These are phyloP conservation scores for Tetheella fluctuosa DNA, from an alignment of 2,888 invertebrate species.

Conservation along the genomic window DNA sequence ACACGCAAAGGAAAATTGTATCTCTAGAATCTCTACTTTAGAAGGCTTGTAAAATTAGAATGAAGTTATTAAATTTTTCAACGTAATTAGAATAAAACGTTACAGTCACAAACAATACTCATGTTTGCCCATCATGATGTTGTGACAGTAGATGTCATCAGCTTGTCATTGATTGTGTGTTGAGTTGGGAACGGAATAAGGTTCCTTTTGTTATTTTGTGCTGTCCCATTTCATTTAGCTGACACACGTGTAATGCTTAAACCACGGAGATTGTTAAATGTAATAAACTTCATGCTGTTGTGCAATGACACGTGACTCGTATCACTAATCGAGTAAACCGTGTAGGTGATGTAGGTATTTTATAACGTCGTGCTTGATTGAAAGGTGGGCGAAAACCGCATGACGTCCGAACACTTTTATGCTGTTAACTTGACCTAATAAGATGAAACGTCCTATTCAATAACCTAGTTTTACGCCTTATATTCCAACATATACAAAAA, in stretches of 20 bases:
- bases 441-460: slow-evolving; percentile 9
- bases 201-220: not conserved
- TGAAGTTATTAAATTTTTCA: too few relatives aligned
- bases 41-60: too few relatives aligned
- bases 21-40: too few relatives aligned
- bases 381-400: slow-evolving; percentile 55
- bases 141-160: too few relatives aligned
- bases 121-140: too few relatives aligned
- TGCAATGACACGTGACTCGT: not conserved
- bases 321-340: slow-evolving; percentile 27
- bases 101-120: too few relatives aligned
- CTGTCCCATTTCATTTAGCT: not conserved
- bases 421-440: slow-evolving; percentile 28
- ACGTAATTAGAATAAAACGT: too few relatives aligned
- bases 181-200: too few relatives aligned
- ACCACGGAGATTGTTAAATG: not conserved
- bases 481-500: too few relatives aligned
- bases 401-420: slow-evolving; percentile 32
- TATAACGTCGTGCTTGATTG: slow-evolving; percentile 43
- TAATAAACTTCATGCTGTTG: not conserved
- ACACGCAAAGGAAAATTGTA: too few relatives aligned
- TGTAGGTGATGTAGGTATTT: slow-evolving; percentile 44
- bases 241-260: not conserved
- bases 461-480: not conserved
- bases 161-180: too few relatives aligned